Evolutionary conservation across 2,113 vertebrate species (phyloP).

Genomic region (Takifugu flavidus): DNA sequence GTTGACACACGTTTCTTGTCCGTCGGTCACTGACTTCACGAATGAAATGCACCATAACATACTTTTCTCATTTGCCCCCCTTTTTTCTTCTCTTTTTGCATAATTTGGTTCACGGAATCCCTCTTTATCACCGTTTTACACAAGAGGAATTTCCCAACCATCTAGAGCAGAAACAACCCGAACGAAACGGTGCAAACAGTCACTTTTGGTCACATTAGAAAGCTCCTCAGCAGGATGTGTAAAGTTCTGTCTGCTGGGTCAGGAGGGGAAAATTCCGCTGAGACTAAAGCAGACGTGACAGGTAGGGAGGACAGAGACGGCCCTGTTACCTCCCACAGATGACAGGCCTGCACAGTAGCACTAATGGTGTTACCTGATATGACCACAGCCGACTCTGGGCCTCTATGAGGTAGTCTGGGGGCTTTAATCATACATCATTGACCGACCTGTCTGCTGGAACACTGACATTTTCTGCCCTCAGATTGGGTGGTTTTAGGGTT

Average conservation of each 20-base stretch:
- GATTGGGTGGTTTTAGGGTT: not conserved
- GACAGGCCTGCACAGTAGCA: constrained; percentile 4
- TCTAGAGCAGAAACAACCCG: not conserved
- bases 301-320: constrained; percentile 24
- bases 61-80: too few relatives aligned
- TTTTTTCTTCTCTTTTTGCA: too few relatives aligned
- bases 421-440: not conserved
- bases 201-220: too few relatives aligned
- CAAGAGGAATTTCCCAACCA: too few relatives aligned
- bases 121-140: too few relatives aligned
- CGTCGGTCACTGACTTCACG: too few relatives aligned
- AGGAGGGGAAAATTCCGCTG: constrained; percentile 1
- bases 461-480: too few relatives aligned
- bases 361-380: constrained; percentile 2
- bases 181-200: not conserved
- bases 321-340: constrained; percentile 4
- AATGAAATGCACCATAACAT: too few relatives aligned
- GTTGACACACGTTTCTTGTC: too few relatives aligned
- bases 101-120: too few relatives aligned
- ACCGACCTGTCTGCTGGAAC: too few relatives aligned
- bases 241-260: not conserved
- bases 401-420: not conserved
- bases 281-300: constrained; percentile 21
- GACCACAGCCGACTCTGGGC: not conserved
- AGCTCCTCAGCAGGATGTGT: not conserved